phyloP scores from a whole-genome alignment of 2,888 invertebrate genomes.

The Gandaritis pyraliata region DNA sequence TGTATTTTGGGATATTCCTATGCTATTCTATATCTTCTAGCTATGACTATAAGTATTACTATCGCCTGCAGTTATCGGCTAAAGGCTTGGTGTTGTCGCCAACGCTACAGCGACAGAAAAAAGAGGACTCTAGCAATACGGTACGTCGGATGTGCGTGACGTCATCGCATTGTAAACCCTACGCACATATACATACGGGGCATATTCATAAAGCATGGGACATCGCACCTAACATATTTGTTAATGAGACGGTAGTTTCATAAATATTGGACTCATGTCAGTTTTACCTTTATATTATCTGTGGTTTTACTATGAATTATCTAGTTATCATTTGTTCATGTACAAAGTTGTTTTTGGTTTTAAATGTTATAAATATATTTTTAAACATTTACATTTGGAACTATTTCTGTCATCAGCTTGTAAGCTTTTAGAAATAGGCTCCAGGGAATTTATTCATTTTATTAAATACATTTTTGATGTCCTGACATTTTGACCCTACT shows the following conservation, averaged over 20 bases:
- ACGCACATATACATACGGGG: conserved; percentile 18
- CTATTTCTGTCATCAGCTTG: not conserved
- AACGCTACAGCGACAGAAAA: conserved; percentile 68
- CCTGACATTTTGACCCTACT: conserved; percentile 3
- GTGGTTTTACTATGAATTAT: not conserved
- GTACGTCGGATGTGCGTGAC: conserved; percentile 63
- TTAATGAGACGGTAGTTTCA: conserved; percentile 19
- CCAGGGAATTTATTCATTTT: not conserved
- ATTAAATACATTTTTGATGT: not conserved
- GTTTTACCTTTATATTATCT: too few relatives aligned
- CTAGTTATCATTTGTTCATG: too few relatives aligned
- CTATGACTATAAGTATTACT: conserved; percentile 54
- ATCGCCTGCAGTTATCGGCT: conserved; percentile 70
- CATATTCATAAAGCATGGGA: conserved; percentile 30
- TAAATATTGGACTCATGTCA: not conserved
- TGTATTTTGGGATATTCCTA: conserved; percentile 23
- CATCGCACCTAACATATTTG: conserved; percentile 22
- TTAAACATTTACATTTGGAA: not conserved
- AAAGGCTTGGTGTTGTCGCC: conserved; percentile 75
- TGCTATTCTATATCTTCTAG: conserved; percentile 47
- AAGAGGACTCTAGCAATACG: conserved; percentile 59
- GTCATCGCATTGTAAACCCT: conserved; percentile 42
- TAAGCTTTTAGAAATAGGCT: not conserved
- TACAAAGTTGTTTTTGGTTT: not conserved
- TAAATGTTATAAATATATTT: not conserved